A percentile compares a stretch with the other conserved stretches of the same genome.
phyloP scores from a whole-genome alignment of 2,888 invertebrate genomes.

The Physocephala rufipes region DNA sequence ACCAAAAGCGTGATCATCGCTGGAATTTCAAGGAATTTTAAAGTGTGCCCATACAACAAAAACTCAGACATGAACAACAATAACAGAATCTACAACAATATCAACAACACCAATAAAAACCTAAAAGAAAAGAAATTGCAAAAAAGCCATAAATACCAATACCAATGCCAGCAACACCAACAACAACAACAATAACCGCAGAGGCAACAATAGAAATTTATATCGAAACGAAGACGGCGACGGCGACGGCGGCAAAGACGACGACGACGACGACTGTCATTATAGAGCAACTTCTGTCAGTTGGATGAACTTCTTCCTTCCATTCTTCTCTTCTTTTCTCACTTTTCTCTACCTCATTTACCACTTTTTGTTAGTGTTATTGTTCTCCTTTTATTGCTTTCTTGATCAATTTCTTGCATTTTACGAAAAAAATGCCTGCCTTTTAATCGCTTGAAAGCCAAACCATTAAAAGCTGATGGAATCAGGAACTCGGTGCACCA shows the following conservation, averaged over 20 bases:
- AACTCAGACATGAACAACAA: neutral
- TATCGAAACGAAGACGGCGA: no score
- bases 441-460: neutral
- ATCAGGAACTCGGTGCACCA: constrained; percentile 15
- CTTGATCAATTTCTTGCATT: neutral
- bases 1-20: constrained; percentile 33
- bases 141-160: no score
- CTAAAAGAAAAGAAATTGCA: neutral
- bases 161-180: no score
- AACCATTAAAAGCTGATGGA: neutral
- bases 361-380: neutral
- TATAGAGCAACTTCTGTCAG: neutral
- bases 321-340: neutral
- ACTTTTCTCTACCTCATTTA: neutral
- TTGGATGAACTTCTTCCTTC: neutral
- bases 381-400: neutral
- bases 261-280: neutral
- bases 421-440: neutral
- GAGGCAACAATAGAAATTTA: no score
- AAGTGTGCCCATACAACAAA: neutral
- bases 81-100: neutral
- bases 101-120: neutral
- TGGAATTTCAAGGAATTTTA: constrained; percentile 12
- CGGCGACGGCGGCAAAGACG: no score
- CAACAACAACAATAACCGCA: neutral